Conservation (phyloP, 2,888 invertebrate genomes). For the Sericinus montela region DNA sequence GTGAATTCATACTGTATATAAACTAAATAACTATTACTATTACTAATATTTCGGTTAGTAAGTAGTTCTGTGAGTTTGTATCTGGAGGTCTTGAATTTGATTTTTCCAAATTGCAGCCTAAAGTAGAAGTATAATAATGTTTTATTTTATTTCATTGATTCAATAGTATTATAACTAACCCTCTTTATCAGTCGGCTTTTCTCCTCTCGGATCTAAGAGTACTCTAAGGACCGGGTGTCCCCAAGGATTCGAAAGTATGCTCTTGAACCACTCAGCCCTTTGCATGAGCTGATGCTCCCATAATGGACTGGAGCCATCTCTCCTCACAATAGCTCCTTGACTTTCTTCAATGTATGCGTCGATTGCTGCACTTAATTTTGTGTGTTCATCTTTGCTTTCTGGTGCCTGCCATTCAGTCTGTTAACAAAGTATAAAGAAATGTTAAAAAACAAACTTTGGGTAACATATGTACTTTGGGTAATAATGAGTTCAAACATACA, state of each 20-base stretch:
- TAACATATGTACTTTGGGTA: no score
- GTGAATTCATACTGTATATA: no score
- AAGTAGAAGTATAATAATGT: no score
- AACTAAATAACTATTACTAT: no score
- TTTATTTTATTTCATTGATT: no score
- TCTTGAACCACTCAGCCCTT: conserved; percentile 79
- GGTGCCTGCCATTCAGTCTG: conserved; percentile 66
- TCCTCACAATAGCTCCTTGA: conserved; percentile 44
- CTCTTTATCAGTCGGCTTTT: conserved; percentile 56
- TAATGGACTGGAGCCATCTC: conserved; percentile 44
- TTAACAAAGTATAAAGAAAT: conserved; percentile 1
- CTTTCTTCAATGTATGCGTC: conserved; percentile 52
- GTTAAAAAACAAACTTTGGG: no score
- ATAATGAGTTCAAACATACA: no score
- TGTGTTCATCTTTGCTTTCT: conserved; percentile 48
- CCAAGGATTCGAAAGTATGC: conserved; percentile 71
- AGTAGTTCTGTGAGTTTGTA: no score
- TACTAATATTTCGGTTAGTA: no score
- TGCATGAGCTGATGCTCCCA: conserved; percentile 68
- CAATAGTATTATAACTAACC: conserved; percentile 32
- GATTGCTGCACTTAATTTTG: conserved; percentile 47
- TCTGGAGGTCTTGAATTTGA: no score
- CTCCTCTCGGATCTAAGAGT: conserved; percentile 75
- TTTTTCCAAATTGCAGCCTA: no score
- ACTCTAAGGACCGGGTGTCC: conserved; percentile 76